Conservation (phyloP, 2,888 invertebrate genomes). For the Stenoptilia bipunctidactyla region DNA sequence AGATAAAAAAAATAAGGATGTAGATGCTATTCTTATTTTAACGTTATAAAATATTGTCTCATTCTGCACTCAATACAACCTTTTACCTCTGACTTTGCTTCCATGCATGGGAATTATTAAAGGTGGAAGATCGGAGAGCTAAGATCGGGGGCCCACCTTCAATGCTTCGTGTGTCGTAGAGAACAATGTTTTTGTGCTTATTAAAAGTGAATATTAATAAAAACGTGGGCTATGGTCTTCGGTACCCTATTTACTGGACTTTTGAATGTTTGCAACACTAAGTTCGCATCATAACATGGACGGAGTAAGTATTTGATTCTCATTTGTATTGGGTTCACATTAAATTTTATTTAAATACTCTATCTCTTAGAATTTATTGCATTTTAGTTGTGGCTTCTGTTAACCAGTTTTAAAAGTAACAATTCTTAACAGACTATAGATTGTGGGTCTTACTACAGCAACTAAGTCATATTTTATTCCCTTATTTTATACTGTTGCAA, state of each 20-base stretch:
- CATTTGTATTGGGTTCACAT: slow-evolving; percentile 59
- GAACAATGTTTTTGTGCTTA: slow-evolving; percentile 50
- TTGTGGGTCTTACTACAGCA: too few relatives aligned
- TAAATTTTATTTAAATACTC: slow-evolving; percentile 25
- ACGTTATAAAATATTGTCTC: too few relatives aligned
- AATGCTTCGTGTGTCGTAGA: slow-evolving; percentile 63
- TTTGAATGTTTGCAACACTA: neutral
- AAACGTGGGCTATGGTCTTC: slow-evolving; percentile 4
- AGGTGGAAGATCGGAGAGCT: slow-evolving; percentile 43
- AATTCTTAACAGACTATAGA: too few relatives aligned
- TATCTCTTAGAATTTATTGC: slow-evolving; percentile 30
- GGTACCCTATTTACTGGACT: neutral
- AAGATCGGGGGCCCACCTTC: slow-evolving; percentile 31
- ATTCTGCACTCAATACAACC: too few relatives aligned
- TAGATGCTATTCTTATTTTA: too few relatives aligned
- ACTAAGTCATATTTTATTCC: too few relatives aligned
- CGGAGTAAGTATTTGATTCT: slow-evolving; percentile 53
- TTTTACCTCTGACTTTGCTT: too few relatives aligned
- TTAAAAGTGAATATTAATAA: slow-evolving; percentile 13
- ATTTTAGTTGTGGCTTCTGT: too few relatives aligned
- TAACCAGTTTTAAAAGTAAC: too few relatives aligned
- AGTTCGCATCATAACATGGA: neutral
- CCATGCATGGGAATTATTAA: slow-evolving; percentile 48
- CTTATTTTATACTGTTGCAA: too few relatives aligned
- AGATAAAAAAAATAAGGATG: too few relatives aligned